Percentiles rank a stretch among this genome's conserved stretches.
Evolutionary conservation across 2,888 invertebrate species (phyloP).

Genomic region (Spodoptera picta): DNA sequence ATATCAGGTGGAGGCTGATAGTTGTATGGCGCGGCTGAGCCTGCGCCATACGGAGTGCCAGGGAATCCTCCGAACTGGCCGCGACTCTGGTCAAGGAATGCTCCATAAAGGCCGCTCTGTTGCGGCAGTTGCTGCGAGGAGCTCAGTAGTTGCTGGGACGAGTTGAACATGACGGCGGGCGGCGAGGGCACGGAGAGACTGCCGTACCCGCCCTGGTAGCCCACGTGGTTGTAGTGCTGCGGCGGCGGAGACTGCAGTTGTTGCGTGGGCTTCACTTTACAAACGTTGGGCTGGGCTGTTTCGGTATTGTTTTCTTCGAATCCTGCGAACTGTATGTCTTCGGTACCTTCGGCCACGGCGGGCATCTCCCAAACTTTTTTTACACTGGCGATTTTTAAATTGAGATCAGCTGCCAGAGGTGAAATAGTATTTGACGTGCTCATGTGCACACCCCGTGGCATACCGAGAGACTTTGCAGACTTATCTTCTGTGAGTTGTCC

Average conservation of each 20-base stretch:
- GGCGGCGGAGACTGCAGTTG: conserved; percentile 92
- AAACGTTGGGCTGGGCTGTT: conserved; percentile 91
- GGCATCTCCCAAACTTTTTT: conserved; percentile 97
- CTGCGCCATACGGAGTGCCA: conserved; percentile 91
- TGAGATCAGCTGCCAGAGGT: conserved; percentile 95
- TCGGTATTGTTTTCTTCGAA: conserved; percentile 83
- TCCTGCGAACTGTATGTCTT: conserved; percentile 83
- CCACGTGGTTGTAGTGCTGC: conserved; percentile 91
- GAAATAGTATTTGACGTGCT: conserved; percentile 92
- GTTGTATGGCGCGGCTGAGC: conserved; percentile 91
- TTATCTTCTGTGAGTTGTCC: conserved; percentile 93
- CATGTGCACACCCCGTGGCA: conserved; percentile 90
- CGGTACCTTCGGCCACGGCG: conserved; percentile 90
- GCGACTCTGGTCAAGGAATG: conserved; percentile 93
- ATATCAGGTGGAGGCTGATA: conserved; percentile 92
- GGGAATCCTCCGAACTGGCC: conserved; percentile 95
- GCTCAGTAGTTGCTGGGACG: conserved; percentile 90
- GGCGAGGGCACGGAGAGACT: conserved; percentile 95
- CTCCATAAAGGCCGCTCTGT: conserved; percentile 94
- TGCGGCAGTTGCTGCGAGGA: conserved; percentile 90
- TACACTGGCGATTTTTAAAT: conserved; percentile 97
- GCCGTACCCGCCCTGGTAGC: conserved; percentile 93
- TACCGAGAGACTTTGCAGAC: conserved; percentile 82
- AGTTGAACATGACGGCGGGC: conserved; percentile 94
- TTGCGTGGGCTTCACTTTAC: conserved; percentile 95